These are phyloP conservation scores for Pogonus chalceus DNA, from an alignment of 1,140 invertebrate genomes.

Conservation along the genomic window DNA sequence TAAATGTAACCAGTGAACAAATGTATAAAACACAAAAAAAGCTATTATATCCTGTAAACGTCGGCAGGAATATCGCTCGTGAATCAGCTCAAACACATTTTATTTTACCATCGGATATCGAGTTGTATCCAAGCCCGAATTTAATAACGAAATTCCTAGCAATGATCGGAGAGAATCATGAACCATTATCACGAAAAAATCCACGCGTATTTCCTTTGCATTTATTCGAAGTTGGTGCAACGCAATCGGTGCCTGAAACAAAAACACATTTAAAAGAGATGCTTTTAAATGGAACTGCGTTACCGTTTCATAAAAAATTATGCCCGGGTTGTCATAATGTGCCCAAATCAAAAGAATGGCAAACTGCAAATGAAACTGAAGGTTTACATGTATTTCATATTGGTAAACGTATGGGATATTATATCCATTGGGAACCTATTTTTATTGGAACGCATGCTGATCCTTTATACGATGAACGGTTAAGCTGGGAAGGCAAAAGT, in stretches of 20 bases:
- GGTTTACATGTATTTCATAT: slow-evolving; percentile 72
- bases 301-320: slow-evolving; percentile 85
- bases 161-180: slow-evolving; percentile 64
- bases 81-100: slow-evolving; percentile 73
- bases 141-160: slow-evolving; percentile 66
- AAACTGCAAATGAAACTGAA: slow-evolving; percentile 53
- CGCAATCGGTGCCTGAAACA: slow-evolving; percentile 55
- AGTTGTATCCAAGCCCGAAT: slow-evolving; percentile 76
- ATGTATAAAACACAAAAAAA: slow-evolving; percentile 73
- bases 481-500: slow-evolving; percentile 83
- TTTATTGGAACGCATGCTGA: slow-evolving; percentile 79
- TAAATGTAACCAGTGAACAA: slow-evolving; percentile 48
- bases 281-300: slow-evolving; percentile 63
- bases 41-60: slow-evolving; percentile 78
- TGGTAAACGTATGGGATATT: slow-evolving; percentile 68
- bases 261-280: slow-evolving; percentile 67
- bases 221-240: slow-evolving; percentile 73
- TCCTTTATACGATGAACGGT: slow-evolving; percentile 77
- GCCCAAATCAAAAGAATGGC: slow-evolving; percentile 76
- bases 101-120: slow-evolving; percentile 78
- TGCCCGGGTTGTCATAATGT: slow-evolving; percentile 83
- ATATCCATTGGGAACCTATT: slow-evolving; percentile 83
- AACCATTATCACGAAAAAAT: slow-evolving; percentile 50
- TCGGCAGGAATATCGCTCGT: slow-evolving; percentile 74
- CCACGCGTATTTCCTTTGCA: slow-evolving; percentile 72